These are phyloP conservation scores for Gymnorhina tibicen DNA, from an alignment of 2,113 vertebrate species.

Conservation along the genomic window DNA sequence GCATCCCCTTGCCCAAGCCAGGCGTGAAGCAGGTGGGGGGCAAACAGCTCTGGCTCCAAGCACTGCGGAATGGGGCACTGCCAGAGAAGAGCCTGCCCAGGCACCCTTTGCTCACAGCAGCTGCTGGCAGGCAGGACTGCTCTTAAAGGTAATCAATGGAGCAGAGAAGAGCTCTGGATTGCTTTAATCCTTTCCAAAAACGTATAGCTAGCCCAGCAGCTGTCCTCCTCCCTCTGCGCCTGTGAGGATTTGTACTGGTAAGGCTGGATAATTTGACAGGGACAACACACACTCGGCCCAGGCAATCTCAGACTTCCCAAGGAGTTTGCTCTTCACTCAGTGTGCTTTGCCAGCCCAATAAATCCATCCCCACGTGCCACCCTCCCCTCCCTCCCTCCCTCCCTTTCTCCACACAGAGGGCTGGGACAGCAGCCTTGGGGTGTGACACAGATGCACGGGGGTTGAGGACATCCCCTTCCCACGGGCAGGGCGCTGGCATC, in stretches of 20 bases:
- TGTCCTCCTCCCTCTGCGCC: background rate
- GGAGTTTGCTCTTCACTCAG: background rate
- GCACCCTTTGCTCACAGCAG: background rate
- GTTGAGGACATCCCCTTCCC: background rate
- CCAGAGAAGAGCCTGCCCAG: background rate
- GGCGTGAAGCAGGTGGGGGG: background rate
- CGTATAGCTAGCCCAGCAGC: background rate
- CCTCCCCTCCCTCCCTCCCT: constrained; percentile 2
- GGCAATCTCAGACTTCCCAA: background rate
- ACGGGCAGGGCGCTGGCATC: fast-evolving
- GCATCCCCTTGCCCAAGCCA: background rate
- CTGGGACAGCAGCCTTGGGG: background rate
- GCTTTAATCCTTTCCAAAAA: constrained; percentile 30
- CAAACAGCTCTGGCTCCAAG: background rate
- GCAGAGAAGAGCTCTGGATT: background rate
- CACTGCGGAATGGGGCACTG: background rate
- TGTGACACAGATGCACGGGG: background rate
- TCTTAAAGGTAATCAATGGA: background rate
- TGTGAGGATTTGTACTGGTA: background rate
- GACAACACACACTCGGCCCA: background rate
- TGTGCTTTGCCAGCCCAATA: background rate
- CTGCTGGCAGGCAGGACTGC: background rate
- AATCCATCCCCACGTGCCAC: background rate
- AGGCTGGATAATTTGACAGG: background rate
- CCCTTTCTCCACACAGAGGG: background rate